Evolutionary conservation across 2,888 invertebrate genomes (phyloP), one percentile per base, ranked within the genome.

Genomic region (Halictus ligatus): DNA sequence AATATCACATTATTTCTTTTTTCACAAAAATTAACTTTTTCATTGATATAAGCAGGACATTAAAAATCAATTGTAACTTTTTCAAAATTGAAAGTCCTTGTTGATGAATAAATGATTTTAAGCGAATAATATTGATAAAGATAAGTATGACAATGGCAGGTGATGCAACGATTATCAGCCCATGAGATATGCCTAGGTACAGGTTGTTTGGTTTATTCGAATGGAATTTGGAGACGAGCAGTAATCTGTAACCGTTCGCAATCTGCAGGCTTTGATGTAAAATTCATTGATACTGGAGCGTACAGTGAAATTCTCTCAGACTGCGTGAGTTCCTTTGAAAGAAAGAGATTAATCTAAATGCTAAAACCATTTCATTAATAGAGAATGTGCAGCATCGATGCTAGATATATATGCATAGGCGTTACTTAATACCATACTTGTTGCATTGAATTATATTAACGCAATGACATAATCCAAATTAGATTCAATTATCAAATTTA

Each of bases 221-320:
- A 92, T 87, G 93, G 92, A 91, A 87, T 91, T 73, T 95, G 95
- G 95, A 93, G 89, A 82, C 93, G 95, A 89, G 94, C 94, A 75
- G 94, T 94, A 89, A 92, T 95, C 82, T 83, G 91, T 90, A 93
- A 92, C 85, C 92, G 90, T 90, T 91, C 91, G 88, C 89, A 89
- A 80, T 88, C 91, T 64, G 83, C 90, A 75, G 89, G 90, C 78
- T 92, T 92, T 90, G 89, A 92, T 80, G 91, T 94, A 91, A 94
- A 93, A 88, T 90, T 94, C 87, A 94, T 95, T 92, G 95, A 95
- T 92, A 94, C 94, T 80, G 95, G 95, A 92, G 94, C 91, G 54
- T 91, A 90, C 87, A 91, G 92, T 89, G 92, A 90, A 81, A 90
- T 94, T 86, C 88, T 91, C 82, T 89, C 93, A 90, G 90, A 94